Evolutionary conservation across 2,888 invertebrate species (phyloP).

Genomic region (Amaurobius ferox): DNA sequence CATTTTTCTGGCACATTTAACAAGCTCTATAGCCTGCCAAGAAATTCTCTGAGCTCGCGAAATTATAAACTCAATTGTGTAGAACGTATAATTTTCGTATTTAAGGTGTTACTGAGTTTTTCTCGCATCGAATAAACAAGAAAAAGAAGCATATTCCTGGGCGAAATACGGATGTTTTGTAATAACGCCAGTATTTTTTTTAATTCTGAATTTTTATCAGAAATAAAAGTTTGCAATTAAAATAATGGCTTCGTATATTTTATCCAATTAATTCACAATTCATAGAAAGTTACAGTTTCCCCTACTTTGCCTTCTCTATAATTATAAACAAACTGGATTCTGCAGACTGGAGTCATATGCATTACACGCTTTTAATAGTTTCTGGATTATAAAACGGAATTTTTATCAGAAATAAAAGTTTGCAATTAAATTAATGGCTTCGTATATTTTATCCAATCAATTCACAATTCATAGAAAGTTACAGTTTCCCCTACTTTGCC

Average conservation of each 20-base stretch:
- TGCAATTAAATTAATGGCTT: too few species aligned
- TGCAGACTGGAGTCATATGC: too few species aligned
- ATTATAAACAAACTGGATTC: too few species aligned
- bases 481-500: too few species aligned
- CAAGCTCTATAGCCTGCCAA: not conserved
- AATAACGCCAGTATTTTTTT: not conserved
- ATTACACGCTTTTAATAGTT: too few species aligned
- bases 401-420: too few species aligned
- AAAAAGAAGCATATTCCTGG: not conserved
- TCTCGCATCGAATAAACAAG: not conserved
- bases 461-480: too few species aligned
- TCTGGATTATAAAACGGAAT: too few species aligned
- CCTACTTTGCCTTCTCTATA: too few species aligned
- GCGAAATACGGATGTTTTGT: not conserved
- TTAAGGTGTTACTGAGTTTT: not conserved
- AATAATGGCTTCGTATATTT: not conserved
- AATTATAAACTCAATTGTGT: constrained; percentile 3
- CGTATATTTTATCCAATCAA: too few species aligned
- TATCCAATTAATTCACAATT: too few species aligned
- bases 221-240: not conserved
- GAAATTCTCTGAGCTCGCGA: not conserved
- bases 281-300: too few species aligned
- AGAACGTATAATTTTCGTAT: not conserved
- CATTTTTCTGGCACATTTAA: constrained; percentile 7
- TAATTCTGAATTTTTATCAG: not conserved